A percentile compares a stretch with the other conserved stretches of the same genome.
phyloP scores from a whole-genome alignment of 2,797 vertebrate species.

The Anabacerthia variegaticeps region DNA sequence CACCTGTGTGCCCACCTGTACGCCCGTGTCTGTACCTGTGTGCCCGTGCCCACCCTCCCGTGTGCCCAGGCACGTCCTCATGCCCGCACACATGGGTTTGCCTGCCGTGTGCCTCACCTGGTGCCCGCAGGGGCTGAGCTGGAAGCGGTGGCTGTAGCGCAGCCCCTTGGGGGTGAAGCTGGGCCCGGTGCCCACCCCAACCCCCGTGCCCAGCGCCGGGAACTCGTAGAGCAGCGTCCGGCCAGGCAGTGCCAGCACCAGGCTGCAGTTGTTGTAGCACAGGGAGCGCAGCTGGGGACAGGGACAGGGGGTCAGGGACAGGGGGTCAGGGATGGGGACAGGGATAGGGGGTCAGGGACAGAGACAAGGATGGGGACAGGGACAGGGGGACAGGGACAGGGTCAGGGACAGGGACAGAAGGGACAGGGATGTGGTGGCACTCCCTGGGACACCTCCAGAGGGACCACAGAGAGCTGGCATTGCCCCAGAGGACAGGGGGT shows the following conservation, averaged over 20 bases:
- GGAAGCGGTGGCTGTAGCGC: constrained; percentile 87
- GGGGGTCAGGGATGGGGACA: background rate
- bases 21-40: too few relatives aligned
- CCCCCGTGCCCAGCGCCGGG: constrained; percentile 75
- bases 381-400: background rate
- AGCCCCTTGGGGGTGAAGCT: constrained; percentile 91
- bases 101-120: constrained; percentile 65
- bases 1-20: too few relatives aligned
- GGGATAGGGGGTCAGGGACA: background rate
- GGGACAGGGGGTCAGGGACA: background rate
- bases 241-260: constrained; percentile 33
- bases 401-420: too few relatives aligned
- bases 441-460: background rate
- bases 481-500: background rate
- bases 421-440: background rate
- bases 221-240: constrained; percentile 81
- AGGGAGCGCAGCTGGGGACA: constrained; percentile 80
- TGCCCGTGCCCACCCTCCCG: too few relatives aligned
- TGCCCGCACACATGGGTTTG: too few relatives aligned
- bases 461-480: background rate
- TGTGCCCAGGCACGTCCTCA: too few relatives aligned
- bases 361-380: background rate
- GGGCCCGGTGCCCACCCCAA: constrained; percentile 78
- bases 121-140: constrained; percentile 86
- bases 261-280: constrained; percentile 87